Base-by-base conservation (phyloP, 2,113 vertebrate genomes). In the Poecilia latipinna region DNA sequence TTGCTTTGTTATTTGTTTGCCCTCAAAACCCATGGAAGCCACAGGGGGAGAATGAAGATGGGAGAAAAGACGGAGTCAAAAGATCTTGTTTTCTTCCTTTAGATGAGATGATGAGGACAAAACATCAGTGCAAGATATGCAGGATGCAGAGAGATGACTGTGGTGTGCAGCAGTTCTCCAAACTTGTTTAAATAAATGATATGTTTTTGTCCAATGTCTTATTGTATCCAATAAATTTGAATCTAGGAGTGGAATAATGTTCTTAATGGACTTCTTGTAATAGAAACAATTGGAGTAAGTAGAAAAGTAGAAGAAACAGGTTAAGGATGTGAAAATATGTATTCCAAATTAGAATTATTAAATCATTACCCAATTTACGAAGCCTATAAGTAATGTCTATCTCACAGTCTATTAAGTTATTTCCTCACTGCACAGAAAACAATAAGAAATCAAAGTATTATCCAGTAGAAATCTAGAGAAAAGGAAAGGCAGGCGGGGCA, bases 1-100 rank as follows among this genome's bases (percentile, higher is more conserved):
- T 90, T 93, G 87, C 88, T 93, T 90, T 91, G 91, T 92, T 92
- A 88, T 90, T 90, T 90, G 89, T 92, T 92, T 89, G 86, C 88
- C 89, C 88, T 90, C 75, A 86, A 89, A 90, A 85, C 89, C 85
- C 51, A 61, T 80, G 75, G 70, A 90, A 88, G 82, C 88, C 85
- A 88, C 85, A 67, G 83, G 92, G 86, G 82, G 85, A 90, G 78
- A 74, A 75, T 33, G 72, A 65, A 82, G 86, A 91, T 77, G 62
- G 48, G 60, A 61, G 39, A 70, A 79, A 61, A 72, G 39, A 82
- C 68, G 82, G 72, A 86, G 76, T 10, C 31, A 74, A 28, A 65
- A 75, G 68, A 67, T 71, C 51, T 39, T 75, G 68, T 82, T 67
- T 77, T 68, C 80, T 67, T 77, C 62, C 80, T 79, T 82, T 51